Evolutionary conservation across 1,140 invertebrate species (phyloP), one percentile per base, ranked within the genome.

Genomic region (Augochlora pura): DNA sequence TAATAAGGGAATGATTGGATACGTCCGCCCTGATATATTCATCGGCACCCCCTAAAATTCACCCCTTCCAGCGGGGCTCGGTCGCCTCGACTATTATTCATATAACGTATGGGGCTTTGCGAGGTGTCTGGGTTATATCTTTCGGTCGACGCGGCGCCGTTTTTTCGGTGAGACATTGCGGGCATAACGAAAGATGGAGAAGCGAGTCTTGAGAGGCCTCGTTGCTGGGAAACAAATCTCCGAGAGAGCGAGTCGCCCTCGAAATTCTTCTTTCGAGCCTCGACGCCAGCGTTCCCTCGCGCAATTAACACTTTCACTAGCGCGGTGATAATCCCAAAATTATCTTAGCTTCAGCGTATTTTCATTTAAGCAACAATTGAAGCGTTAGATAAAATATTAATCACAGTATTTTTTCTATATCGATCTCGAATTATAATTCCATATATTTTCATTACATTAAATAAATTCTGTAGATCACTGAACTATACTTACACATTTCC

Each of bases 1-100:
- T 91, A 92, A 92, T 92, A 92, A 92, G 90, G 88, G 87, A 92
- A 92, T 89, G 91, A 92, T 92, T 92, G 91, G 91, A 88, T 89
- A 86, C 83, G 87, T 88, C 88, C 81, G 69, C 82, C 83, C 85
- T 71, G 89, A 88, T 81, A 88, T 86, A 87, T 84, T 84, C 83
- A 87, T 90, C 86, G 86, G 77, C 71, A 71, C 60, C 46, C 76
- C 65, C 60, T 67, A 63, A n/a, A 52, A 72, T 83, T 84, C 84
- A 67, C 79, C 69, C 77, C 78, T 63, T 73, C 59, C 32, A 46
- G 21, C n/a, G 65, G 38, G 42, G 39, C 4, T 32, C 69, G 65
- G 38, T 81, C 21, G 60, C 64, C 23, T 38, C 16, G 68, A 81
- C 79, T 84, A 86, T 87, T 86, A 86, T 82, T 87, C 86, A 84